Evolutionary conservation across 2,888 invertebrate species (phyloP), one percentile per base, ranked within the genome.

Genomic region (Eupithecia abbreviata): DNA sequence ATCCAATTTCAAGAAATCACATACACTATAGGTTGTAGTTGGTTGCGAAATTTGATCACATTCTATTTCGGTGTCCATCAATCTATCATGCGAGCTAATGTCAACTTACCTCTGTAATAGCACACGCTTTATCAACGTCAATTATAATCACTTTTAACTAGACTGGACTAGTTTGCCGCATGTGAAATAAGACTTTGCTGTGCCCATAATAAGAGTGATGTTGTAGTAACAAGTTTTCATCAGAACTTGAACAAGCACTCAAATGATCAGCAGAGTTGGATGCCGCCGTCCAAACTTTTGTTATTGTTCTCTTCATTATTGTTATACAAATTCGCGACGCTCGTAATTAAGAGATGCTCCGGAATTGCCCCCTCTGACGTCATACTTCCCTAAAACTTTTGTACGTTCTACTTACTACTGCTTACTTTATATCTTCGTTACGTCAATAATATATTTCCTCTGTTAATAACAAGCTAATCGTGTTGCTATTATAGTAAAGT

Each of bases 281-380:
- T 90, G 88, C 88, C 90, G 88, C 83, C 90, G 90, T 90, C 92
- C 90, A 90, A 94, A 95, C 93, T 95, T 95, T 93, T 92, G 92
- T 93, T 94, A 94, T 94, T 94, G 93, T 94, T 93, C 91, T 90
- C 90, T 94, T 94, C 92, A 93, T 95, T 95, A 94, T 93, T 94
- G 93, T 94, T 92, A 94, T 93, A 93, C 90, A 90, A 92, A 92
- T 93, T 93, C 92, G 91, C 89, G 90, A 90, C 90, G 89, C 49
- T 89, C 89, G 91, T 95, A 94, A 94, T 95, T 94, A 94, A 94
- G 93, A 92, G 92, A 92, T 92, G 89, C 92, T 89, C 87, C 88
- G 89, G 90, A 90, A 91, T 90, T 89, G 92, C 91, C 91, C 88
- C 88, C 86, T 88, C 89, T 90, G 92, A 91, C 89, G 90, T 90